These are phyloP conservation scores for Zeugodacus cucurbitae DNA, from an alignment of 1,140 invertebrate species.

Conservation along the genomic window DNA sequence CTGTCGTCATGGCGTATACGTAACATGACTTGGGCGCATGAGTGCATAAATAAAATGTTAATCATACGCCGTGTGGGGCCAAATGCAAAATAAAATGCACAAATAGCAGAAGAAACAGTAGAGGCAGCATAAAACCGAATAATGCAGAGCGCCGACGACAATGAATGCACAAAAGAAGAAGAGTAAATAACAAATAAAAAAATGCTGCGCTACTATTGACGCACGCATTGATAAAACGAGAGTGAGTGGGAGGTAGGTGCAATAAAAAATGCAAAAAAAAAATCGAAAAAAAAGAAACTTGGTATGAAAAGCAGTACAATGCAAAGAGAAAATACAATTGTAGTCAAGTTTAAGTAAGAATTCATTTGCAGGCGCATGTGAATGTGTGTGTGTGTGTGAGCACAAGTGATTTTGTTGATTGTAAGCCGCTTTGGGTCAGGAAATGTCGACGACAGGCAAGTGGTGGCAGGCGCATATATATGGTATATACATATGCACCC, in stretches of 20 bases:
- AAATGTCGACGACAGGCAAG: neutral
- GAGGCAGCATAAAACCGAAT: neutral
- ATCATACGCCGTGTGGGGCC: conserved; percentile 32
- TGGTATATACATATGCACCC: neutral
- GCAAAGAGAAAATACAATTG: neutral
- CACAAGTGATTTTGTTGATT: neutral
- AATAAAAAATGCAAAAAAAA: neutral
- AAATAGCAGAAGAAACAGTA: neutral
- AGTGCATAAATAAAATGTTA: conserved; percentile 39
- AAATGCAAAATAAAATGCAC: conserved; percentile 36
- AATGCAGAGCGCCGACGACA: neutral
- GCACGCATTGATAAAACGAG: conserved; percentile 23
- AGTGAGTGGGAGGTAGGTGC: neutral
- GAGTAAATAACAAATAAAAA: neutral
- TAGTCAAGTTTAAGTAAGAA: neutral
- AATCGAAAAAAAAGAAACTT: neutral
- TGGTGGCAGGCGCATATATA: neutral
- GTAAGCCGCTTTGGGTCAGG: conserved; percentile 28
- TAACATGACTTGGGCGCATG: neutral
- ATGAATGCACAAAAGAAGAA: neutral
- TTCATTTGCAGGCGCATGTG: neutral
- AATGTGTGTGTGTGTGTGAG: neutral
- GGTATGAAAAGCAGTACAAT: neutral
- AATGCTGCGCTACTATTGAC: neutral
- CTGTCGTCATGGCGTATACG: conserved; percentile 9